A percentile compares a stretch with the other conserved stretches of the same genome.
Conservation (phyloP, 2,888 invertebrate genomes). For the Auanema freiburgensis region DNA sequence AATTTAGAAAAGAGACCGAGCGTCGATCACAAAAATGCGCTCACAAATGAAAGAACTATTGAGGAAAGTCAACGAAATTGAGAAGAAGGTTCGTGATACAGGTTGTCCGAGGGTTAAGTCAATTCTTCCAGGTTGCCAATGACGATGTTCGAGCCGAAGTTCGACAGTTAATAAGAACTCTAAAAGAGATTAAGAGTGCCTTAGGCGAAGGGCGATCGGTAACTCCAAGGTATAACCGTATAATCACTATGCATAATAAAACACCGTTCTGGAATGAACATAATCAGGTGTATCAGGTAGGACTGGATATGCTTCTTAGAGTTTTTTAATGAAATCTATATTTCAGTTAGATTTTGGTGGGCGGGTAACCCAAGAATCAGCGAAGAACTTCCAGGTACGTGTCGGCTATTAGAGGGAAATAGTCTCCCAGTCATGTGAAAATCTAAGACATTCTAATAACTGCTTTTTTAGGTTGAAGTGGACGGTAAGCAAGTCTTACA, state of each 20-base stretch:
- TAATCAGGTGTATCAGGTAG: conserved; percentile 93
- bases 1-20: conserved; percentile 38
- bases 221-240: conserved; percentile 9
- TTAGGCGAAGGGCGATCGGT: conserved; percentile 32
- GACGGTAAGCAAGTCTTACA: conserved; percentile 84
- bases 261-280: conserved; percentile 98
- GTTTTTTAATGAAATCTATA: not conserved
- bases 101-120: too few relatives aligned
- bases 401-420: not conserved
- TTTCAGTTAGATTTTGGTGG: conserved; percentile 99
- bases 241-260: conserved; percentile 84
- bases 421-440: not conserved
- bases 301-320: not conserved
- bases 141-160: conserved; percentile 46
- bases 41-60: conserved; percentile 45
- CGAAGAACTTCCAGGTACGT: conserved; percentile 94
- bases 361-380: conserved; percentile 96
- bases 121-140: conserved; percentile 20
- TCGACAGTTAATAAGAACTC: conserved; percentile 34
- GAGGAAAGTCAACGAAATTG: conserved; percentile 43
- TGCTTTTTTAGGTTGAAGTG: conserved; percentile 33
- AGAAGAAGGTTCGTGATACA: conserved; percentile 29
- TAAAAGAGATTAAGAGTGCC: conserved; percentile 47
- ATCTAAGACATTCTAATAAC: too few relatives aligned
- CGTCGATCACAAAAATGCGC: conserved; percentile 41